Conservation (phyloP, 2,113 vertebrate genomes). For the Indicator maculatus region DNA sequence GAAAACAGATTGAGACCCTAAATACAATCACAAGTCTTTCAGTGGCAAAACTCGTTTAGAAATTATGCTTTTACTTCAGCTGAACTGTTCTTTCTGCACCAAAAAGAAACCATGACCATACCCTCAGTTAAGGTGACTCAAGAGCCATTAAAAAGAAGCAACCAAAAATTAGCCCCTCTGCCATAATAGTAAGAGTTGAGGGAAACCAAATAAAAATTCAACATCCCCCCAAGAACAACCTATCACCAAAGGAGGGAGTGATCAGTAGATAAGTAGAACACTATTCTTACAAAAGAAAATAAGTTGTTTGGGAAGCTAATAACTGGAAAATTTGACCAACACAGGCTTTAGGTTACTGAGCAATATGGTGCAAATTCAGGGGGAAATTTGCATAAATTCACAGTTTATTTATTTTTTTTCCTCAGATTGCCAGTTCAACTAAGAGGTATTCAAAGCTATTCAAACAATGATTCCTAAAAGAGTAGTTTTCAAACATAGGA, state of each 20-base stretch:
- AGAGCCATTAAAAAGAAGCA: neutral
- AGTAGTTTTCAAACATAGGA: neutral
- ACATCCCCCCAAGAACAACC: neutral
- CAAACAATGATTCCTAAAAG: neutral
- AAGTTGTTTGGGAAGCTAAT: neutral
- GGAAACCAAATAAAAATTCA: neutral
- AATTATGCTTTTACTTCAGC: neutral
- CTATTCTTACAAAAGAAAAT: neutral
- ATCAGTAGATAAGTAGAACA: neutral
- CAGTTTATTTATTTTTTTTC: neutral
- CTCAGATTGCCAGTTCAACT: neutral
- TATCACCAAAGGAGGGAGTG: accelerated
- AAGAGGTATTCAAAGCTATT: neutral
- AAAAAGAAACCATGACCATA: neutral
- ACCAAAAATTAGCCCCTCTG: neutral
- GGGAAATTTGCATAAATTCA: neutral
- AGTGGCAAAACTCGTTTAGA: neutral
- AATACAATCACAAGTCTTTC: neutral
- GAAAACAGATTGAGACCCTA: neutral
- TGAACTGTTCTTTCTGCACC: neutral
- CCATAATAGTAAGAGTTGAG: neutral
- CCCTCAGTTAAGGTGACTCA: accelerated
- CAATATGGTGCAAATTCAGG: neutral
- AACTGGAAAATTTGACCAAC: neutral
- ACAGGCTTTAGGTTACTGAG: neutral